phyloP scores from a whole-genome alignment of 2,888 invertebrate genomes.

The Synergus laeviventris region DNA sequence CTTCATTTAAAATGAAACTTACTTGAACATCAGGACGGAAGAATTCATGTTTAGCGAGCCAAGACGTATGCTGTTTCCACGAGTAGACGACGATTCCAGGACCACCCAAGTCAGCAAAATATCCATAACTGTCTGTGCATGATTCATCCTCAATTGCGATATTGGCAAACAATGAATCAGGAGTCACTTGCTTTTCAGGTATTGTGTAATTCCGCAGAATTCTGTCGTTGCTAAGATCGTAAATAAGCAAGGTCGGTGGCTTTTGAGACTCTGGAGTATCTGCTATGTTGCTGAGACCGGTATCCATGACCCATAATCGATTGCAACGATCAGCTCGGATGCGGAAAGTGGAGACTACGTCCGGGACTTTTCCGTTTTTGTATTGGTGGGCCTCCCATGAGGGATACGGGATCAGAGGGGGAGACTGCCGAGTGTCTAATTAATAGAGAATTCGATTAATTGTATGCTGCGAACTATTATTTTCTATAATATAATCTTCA shows the following conservation, averaged over 20 bases:
- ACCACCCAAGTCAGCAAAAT: conserved; percentile 84
- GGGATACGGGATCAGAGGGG: conserved; percentile 86
- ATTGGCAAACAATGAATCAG: conserved; percentile 85
- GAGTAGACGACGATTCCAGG: conserved; percentile 87
- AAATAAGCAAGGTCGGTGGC: conserved; percentile 83
- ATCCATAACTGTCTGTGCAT: conserved; percentile 85
- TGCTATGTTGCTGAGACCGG: conserved; percentile 82
- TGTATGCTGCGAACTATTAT: neutral
- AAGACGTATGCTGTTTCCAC: conserved; percentile 83
- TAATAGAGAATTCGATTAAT: conserved; percentile 63
- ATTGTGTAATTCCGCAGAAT: conserved; percentile 82
- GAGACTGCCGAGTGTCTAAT: conserved; percentile 82
- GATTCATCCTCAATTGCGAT: conserved; percentile 86
- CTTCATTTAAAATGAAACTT: conserved; percentile 8
- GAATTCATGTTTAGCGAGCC: conserved; percentile 85
- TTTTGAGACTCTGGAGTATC: conserved; percentile 77
- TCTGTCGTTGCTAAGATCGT: conserved; percentile 84
- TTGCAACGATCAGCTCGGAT: conserved; percentile 86
- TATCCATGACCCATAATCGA: conserved; percentile 88
- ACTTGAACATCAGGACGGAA: conserved; percentile 84
- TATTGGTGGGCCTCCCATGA: conserved; percentile 87
- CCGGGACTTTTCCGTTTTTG: conserved; percentile 77
- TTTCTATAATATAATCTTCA: neutral
- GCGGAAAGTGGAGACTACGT: conserved; percentile 86
- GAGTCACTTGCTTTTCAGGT: conserved; percentile 81